Percentiles rank a stretch among this genome's conserved stretches.
phyloP scores from a whole-genome alignment of 2,113 vertebrate genomes.

The Campylomormyrus tamandua region DNA sequence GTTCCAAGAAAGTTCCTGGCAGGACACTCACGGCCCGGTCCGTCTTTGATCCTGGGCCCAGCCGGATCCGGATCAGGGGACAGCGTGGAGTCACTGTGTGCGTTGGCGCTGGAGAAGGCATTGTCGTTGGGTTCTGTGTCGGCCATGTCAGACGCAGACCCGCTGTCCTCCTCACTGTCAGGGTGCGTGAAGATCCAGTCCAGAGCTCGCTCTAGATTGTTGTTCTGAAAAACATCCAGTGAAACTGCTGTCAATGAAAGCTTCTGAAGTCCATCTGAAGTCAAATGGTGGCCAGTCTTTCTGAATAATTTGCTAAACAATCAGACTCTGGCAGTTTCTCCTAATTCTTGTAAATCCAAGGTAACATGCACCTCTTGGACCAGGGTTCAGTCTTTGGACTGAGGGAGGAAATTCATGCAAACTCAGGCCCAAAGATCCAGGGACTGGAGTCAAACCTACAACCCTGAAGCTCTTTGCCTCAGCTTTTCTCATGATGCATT shows the following conservation, averaged over 20 bases:
- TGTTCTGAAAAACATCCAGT: slow-evolving; percentile 68
- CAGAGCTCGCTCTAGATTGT: slow-evolving; percentile 85
- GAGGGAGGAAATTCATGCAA: no score
- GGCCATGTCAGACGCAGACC: slow-evolving; percentile 61
- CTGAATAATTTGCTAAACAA: neutral
- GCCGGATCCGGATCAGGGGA: slow-evolving; percentile 70
- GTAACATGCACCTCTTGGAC: neutral
- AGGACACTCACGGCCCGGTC: slow-evolving; percentile 84
- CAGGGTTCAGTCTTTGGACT: neutral
- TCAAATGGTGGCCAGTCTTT: neutral
- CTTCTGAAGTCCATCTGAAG: neutral
- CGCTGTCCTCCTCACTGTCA: slow-evolving; percentile 72
- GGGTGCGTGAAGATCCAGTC: slow-evolving; percentile 97
- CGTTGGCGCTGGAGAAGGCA: slow-evolving; percentile 67
- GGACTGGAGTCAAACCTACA: neutral
- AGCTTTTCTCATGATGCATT: neutral
- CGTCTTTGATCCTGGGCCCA: slow-evolving; percentile 84
- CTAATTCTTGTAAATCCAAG: neutral
- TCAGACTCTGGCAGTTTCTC: no score
- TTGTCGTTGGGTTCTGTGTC: slow-evolving; percentile 77
- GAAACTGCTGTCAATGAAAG: neutral
- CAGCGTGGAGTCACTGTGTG: slow-evolving; percentile 73
- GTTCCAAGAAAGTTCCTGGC: neutral
- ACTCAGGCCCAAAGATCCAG: neutral
- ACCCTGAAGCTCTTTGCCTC: neutral